Evolutionary conservation across 2,797 vertebrate species (phyloP), one percentile per base, ranked within the genome.

Genomic region (Rhyacichthys aspro): DNA sequence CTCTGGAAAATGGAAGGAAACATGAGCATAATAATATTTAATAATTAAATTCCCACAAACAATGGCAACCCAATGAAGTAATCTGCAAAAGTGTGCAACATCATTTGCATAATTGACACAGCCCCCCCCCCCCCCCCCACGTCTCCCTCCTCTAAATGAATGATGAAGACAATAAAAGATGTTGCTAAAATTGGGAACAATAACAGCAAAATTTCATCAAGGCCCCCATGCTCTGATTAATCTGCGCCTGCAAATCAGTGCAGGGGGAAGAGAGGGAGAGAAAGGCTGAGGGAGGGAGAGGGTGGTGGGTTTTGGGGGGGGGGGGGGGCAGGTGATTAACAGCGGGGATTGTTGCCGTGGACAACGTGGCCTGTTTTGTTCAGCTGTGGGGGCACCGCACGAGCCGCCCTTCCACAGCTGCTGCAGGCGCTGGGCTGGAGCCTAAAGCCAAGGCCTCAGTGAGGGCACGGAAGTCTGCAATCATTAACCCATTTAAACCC

Each of bases 81-180:
- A 96, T 97, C 94, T 95, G 94, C 93, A 94, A 94, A 95, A 96
- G 94, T 95, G 94, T 94, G 94, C 87, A 90, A 94, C 93, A 89
- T 94, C 89, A 97, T 98, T 98, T 98, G 95, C 96, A 98, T 98
- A 98, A 98, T 97, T 97, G 96, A 96, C 94, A 94, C 91, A 88
- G 89, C 85, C 90, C 91, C 94, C 75, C 53, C 63, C 63, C 52
- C 45, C 15, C 56, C 56, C 17, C 58, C 12, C 63, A 62, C 54
- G 36, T 58, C 65, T 61, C 63, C 73, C 82, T 70, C 70, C 94
- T 91, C 92, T 93, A 96, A 96, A 96, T 98, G 96, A 98, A 94
- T 96, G 96, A 98, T 99, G 97, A 97, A 96, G 95, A 98, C 96
- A 97, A 98, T 98, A 98, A 98, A 97, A 97, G 95, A 98, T 96